Conservation (phyloP, 2,797 vertebrate species). For the Dryobates pubescens region DNA sequence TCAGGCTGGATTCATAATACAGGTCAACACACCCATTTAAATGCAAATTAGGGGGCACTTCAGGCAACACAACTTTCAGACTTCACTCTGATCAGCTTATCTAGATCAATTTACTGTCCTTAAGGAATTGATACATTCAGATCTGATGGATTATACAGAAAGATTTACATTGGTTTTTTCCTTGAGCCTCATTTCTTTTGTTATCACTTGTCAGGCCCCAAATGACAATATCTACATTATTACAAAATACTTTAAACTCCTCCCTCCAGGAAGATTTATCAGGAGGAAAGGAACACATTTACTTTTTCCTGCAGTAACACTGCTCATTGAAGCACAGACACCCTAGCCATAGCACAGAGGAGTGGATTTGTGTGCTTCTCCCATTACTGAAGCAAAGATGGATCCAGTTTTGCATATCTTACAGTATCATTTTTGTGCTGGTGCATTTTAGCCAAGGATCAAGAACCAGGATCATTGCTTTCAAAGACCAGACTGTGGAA, state of each 20-base stretch:
- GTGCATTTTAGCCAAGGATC: background rate
- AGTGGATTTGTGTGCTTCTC: background rate
- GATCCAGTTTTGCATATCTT: background rate
- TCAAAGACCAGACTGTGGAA: background rate
- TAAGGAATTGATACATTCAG: background rate
- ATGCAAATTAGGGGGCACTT: slow-evolving; percentile 22
- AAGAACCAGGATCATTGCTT: background rate
- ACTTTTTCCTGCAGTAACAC: background rate
- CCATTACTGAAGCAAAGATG: background rate
- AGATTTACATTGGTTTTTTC: background rate
- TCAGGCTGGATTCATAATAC: background rate
- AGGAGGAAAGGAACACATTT: background rate
- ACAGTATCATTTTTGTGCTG: background rate
- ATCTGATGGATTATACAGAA: background rate
- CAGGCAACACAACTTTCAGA: background rate
- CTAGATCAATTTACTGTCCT: background rate
- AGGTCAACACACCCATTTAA: slow-evolving; percentile 37
- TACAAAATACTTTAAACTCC: background rate
- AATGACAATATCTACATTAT: background rate
- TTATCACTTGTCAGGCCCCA: background rate
- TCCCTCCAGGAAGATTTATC: background rate
- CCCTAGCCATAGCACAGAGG: rapidly evolving
- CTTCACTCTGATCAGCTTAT: background rate
- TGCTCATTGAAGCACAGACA: background rate
- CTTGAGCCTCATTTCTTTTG: background rate